Evolutionary conservation across 2,797 vertebrate species (phyloP).

Genomic region (Pseudochaenichthys georgianus): DNA sequence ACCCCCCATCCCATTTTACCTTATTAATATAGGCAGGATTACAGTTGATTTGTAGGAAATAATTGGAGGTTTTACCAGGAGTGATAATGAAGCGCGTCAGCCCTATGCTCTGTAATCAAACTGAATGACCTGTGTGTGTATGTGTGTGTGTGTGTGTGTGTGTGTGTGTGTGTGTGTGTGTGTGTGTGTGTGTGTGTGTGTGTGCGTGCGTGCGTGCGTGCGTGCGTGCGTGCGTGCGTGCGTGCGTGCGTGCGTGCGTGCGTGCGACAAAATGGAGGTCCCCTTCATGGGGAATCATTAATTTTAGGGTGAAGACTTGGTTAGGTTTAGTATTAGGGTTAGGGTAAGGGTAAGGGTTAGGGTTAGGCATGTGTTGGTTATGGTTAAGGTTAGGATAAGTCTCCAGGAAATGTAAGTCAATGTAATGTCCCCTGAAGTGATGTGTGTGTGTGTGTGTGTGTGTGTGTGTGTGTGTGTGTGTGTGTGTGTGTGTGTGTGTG

Average conservation of each 20-base stretch:
- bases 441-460: too few relatives aligned
- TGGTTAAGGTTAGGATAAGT: too few relatives aligned
- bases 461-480: too few relatives aligned
- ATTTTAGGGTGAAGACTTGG: too few relatives aligned
- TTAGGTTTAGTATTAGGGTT: too few relatives aligned
- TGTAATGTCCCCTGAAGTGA: too few relatives aligned
- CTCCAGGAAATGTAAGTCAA: too few relatives aligned
- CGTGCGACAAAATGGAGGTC: too few relatives aligned
- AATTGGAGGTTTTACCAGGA: constrained; percentile 69
- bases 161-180: constrained; percentile 10
- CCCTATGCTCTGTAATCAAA: constrained; percentile 75
- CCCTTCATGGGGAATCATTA: too few relatives aligned
- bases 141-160: constrained; percentile 23
- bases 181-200: constrained; percentile 27
- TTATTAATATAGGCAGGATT: constrained; percentile 72
- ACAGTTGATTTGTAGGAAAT: constrained; percentile 66
- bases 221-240: constrained; percentile 9
- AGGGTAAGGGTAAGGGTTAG: too few relatives aligned
- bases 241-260: constrained; percentile 16
- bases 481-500: too few relatives aligned
- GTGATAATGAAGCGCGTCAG: constrained; percentile 70
- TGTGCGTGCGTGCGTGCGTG: constrained; percentile 6
- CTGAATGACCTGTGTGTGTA: constrained; percentile 36
- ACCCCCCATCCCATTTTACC: constrained; percentile 12
- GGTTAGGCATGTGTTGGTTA: too few relatives aligned